Base-by-base conservation (phyloP, 2,888 invertebrate genomes). In the Clistopyga incitator region DNA sequence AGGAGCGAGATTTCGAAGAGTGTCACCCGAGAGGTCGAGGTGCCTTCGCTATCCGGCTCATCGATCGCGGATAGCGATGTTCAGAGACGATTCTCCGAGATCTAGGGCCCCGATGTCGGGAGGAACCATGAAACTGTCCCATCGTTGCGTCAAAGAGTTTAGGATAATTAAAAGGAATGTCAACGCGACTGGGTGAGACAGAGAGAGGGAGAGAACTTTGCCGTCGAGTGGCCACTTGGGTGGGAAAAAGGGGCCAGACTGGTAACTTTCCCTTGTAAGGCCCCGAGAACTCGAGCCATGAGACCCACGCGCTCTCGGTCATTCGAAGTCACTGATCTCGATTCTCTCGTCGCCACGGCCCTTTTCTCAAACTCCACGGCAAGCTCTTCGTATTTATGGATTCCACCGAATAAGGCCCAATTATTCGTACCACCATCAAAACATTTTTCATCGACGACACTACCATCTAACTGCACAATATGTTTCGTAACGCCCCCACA, bases 61-160 rank as follows among this genome's bases (percentile, higher is more conserved):
- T 65, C 75, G 74, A 72, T 80, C 76, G 72, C 54, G 75, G 64
- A 75, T 77, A 47, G 59, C 50, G 50, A n/a, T 25, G 42, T 72
- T 68, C 61, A 52, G 25, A 52, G 59, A 20, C 75, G 72, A 52
- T 59, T 42, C 87, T 75, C 45, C 45, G 23, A 68, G 76, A 80
- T 74, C 15, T 77, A 61, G 68, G 59, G 68, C 29, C 75, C 23
- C 29, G 54, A 84, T 84, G 75, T 76, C 75, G 23, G 56, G 70
- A 13, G 38, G 74, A 72, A 56, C 45, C 78, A 70, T 78, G 54
- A 78, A 74, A 77, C 52, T 65, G 52, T 74, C 78, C 84, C 90
- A 78, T 82, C 92, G 82, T 91, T 93, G 92, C 83, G 81, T 78
- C 84, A 71, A 80, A 85, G 84, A 85, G 80, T 84, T 82, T 82